Evolutionary conservation across 2,113 vertebrate genomes (phyloP), one percentile per base, ranked within the genome.

Genomic region (pig (Sus scrofa)): DNA sequence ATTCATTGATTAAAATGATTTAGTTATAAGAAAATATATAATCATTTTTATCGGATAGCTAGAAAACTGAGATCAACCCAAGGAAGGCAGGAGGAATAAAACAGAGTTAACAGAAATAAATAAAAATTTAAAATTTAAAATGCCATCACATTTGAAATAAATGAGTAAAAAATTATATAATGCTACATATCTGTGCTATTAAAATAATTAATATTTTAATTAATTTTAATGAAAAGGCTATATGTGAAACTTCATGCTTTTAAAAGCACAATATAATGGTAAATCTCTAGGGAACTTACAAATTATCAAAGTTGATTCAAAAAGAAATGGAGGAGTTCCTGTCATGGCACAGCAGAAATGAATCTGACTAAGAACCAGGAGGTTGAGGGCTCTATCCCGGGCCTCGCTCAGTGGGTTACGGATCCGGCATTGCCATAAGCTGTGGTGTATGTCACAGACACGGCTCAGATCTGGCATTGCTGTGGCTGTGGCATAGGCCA

Each of bases 51-150:
- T 67, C 1, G 86, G 65, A n/a, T 44, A 94, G 18, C 22, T 67
- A 65, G 34, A 77, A 95, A 96, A 97, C 52, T n/a, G 15, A 93
- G 77, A 52, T 78, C 56, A 73, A 60, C 2, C n/a, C 62, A 65
- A 78, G n/a, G n/a, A 62, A 50, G 63, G 14, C 39, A 52, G 56
- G 39, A 58, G 22, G 26, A 75, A 86, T 44, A 67, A 58, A 91
- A 81, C 18, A 85, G 39, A 44, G 34, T 81, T 58, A 37, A 39
- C 9, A 86, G 27, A 92, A 92, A 56, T 30, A 63, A 94, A 74
- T 70, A 32, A 75, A 54, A 94, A 70, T 52, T 68, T 18, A 82
- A 91, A 16, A 19, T 44, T 44, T 44, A 44, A 96, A 60, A 30
- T 6, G 37, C 14, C 14, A 27, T 39, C 1, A 74, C 26, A 82